These are phyloP conservation scores for Rhorus exstirpatorius DNA, from an alignment of 2,888 invertebrate genomes.

Conservation along the genomic window DNA sequence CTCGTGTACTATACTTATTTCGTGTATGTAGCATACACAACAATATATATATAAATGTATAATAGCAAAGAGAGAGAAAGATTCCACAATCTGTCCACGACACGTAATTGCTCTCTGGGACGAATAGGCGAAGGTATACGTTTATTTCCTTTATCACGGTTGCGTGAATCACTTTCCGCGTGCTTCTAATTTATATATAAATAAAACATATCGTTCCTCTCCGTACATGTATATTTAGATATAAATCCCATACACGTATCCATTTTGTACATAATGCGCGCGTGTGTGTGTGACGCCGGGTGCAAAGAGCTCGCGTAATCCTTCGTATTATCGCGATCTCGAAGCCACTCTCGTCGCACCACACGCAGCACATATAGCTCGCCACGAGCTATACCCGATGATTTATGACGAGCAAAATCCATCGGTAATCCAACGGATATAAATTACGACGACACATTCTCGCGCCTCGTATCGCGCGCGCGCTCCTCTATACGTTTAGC, in stretches of 20 bases:
- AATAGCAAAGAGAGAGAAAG: not conserved
- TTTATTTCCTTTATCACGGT: slow-evolving; percentile 58
- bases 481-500: slow-evolving; percentile 33
- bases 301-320: slow-evolving; percentile 64
- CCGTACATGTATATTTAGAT: slow-evolving; percentile 6
- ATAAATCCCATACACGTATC: not conserved
- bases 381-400: slow-evolving; percentile 54
- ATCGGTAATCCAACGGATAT: slow-evolving; percentile 66
- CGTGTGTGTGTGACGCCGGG: slow-evolving; percentile 31
- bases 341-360: slow-evolving; percentile 49
- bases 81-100: not conserved
- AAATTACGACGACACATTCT: slow-evolving; percentile 64
- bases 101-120: slow-evolving; percentile 49
- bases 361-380: slow-evolving; percentile 48
- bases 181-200: slow-evolving; percentile 58
- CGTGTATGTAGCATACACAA: not conserved
- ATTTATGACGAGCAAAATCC: slow-evolving; percentile 68
- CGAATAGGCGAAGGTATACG: slow-evolving; percentile 33
- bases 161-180: slow-evolving; percentile 61
- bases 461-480: slow-evolving; percentile 44
- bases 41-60: not conserved
- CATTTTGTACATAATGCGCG: not conserved
- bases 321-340: slow-evolving; percentile 65
- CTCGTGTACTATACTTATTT: not conserved
- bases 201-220: slow-evolving; percentile 30